Percentiles rank a stretch among this genome's conserved stretches.
Conservation (phyloP, 1,140 invertebrate genomes). For the Drosophila lowei region DNA sequence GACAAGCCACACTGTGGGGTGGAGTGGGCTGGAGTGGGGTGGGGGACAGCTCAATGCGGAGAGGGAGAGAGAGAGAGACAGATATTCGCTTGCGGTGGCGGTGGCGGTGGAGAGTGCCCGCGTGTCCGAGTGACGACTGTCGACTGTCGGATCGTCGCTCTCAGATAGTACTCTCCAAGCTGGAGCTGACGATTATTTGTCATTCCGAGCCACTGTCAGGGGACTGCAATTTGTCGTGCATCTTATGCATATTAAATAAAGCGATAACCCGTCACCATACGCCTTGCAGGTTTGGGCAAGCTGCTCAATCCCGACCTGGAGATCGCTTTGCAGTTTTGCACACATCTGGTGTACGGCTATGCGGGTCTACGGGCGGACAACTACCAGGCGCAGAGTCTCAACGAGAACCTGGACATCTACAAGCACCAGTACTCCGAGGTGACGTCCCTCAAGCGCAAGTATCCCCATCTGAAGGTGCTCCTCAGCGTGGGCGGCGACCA, state of each 20-base stretch:
- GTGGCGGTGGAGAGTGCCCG: too few species aligned
- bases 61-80: conserved; percentile 1
- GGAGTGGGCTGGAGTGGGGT: neutral
- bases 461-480: conserved; percentile 89
- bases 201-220: conserved; percentile 3
- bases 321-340: conserved; percentile 90
- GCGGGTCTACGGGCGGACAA: conserved; percentile 89
- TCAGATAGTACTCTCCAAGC: conserved; percentile 22
- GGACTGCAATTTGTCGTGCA: conserved; percentile 15
- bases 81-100: conserved; percentile 10
- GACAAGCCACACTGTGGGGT: conserved; percentile 22
- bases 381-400: conserved; percentile 87
- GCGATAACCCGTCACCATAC: neutral
- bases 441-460: conserved; percentile 88
- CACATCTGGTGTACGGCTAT: conserved; percentile 94
- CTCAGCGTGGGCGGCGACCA: conserved; percentile 90
- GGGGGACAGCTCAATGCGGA: neutral
- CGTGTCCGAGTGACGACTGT: conserved; percentile 1
- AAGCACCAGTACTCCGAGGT: conserved; percentile 89
- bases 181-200: conserved; percentile 21
- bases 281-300: conserved; percentile 88
- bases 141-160: conserved; percentile 10
- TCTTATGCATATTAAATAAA: conserved; percentile 6
- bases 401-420: conserved; percentile 88
- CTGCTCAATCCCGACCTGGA: conserved; percentile 90